These are phyloP conservation scores for Bombus sibiricus DNA, from an alignment of 1,140 invertebrate species.

Conservation along the genomic window DNA sequence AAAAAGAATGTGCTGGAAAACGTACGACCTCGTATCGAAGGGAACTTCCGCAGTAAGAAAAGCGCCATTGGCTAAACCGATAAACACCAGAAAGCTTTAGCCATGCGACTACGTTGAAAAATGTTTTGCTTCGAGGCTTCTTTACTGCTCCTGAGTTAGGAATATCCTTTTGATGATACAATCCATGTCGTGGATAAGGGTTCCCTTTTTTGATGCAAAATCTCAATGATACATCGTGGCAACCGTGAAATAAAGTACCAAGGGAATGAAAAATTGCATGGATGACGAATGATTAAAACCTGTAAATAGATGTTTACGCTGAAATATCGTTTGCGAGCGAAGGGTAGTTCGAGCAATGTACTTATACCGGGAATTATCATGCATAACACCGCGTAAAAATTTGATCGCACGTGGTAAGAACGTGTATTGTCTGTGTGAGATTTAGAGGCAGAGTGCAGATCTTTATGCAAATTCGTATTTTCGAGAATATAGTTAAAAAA, in stretches of 20 bases:
- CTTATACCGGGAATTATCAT: background rate
- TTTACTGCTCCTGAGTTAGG: constrained; percentile 20
- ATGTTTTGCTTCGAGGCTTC: constrained; percentile 54
- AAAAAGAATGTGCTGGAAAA: background rate
- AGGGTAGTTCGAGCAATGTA: background rate
- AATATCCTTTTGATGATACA: constrained; percentile 42
- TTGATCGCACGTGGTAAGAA: background rate
- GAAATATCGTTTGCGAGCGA: background rate
- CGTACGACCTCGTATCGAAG: background rate
- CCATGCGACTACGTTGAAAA: constrained; percentile 46
- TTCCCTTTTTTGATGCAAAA: background rate
- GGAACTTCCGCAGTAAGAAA: background rate
- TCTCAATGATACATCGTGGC: background rate
- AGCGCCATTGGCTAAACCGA: constrained; percentile 72
- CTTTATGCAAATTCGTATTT: too few species aligned
- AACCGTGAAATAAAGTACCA: too few species aligned
- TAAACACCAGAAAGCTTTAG: constrained; percentile 73
- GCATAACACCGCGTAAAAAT: background rate
- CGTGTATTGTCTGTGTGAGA: background rate
- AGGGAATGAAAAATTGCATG: background rate
- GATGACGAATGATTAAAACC: background rate
- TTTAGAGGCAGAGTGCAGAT: too few species aligned
- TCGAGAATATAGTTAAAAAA: too few species aligned
- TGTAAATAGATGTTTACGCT: background rate
- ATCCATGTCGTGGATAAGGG: background rate